Conservation (phyloP, 1,140 invertebrate species). For the Hypothenemus hampei region DNA sequence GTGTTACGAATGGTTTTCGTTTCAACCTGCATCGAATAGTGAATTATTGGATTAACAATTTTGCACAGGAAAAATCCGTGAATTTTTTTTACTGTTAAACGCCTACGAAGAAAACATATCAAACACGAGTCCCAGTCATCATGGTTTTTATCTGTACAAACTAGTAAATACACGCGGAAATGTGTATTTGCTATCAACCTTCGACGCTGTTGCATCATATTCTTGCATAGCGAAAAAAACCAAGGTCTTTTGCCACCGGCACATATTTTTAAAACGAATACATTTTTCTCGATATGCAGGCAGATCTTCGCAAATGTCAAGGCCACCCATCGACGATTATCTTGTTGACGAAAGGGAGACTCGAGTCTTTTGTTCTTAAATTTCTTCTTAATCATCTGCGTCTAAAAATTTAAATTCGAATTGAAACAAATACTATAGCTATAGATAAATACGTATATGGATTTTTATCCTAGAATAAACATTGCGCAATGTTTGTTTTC, state of each 20-base stretch:
- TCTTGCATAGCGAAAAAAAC: background rate
- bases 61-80: too few relatives aligned
- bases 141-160: too few relatives aligned
- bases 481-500: too few relatives aligned
- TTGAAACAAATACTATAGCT: too few relatives aligned
- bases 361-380: too few relatives aligned
- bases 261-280: conserved; percentile 7
- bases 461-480: too few relatives aligned
- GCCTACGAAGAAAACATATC: too few relatives aligned
- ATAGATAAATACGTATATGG: too few relatives aligned
- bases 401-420: too few relatives aligned
- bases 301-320: conserved; percentile 8
- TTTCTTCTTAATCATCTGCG: too few relatives aligned
- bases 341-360: background rate
- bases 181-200: background rate
- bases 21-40: conserved; percentile 11
- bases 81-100: too few relatives aligned
- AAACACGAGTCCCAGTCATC: too few relatives aligned
- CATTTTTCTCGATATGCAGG: conserved; percentile 4
- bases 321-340: conserved; percentile 5
- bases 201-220: conserved; percentile 3
- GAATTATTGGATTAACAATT: conserved; percentile 5
- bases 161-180: conserved; percentile 2
- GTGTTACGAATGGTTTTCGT: conserved; percentile 30
- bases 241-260: conserved; percentile 3